phyloP scores from a whole-genome alignment of 1,140 invertebrate genomes.

The Psilanteris sp. region DNA sequence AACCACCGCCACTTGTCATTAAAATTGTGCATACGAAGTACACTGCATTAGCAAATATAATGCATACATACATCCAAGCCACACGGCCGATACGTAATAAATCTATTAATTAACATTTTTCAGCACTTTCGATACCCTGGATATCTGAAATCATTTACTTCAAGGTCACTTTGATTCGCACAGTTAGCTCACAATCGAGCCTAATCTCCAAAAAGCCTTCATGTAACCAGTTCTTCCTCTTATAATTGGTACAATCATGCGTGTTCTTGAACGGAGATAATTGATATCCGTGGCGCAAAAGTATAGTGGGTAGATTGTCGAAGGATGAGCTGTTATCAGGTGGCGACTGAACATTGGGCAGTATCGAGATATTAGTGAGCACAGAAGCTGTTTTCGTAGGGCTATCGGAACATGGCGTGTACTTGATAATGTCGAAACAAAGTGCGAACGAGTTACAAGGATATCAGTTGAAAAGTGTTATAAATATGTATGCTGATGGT shows the following conservation, averaged over 20 bases:
- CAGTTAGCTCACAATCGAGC: no score
- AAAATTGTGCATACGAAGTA: no score
- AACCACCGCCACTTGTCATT: no score
- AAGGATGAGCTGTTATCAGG: slow-evolving; percentile 49
- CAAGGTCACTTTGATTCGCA: no score
- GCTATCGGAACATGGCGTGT: slow-evolving; percentile 73
- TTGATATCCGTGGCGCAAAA: slow-evolving; percentile 26
- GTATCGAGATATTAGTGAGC: slow-evolving; percentile 59
- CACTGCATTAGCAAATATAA: no score
- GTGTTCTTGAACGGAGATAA: slow-evolving; percentile 16
- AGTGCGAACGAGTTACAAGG: slow-evolving; percentile 69
- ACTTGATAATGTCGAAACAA: slow-evolving; percentile 76
- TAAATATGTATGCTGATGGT: slow-evolving; percentile 53
- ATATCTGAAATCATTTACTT: no score
- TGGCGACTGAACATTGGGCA: slow-evolving; percentile 51
- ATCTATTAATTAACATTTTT: no score
- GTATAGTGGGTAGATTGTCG: slow-evolving; percentile 16
- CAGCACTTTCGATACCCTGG: no score
- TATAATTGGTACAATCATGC: slow-evolving; percentile 42
- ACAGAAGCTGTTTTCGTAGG: slow-evolving; percentile 68
- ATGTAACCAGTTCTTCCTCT: slow-evolving; percentile 1
- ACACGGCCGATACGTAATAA: no score
- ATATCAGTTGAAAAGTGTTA: slow-evolving; percentile 62
- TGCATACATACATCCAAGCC: no score
- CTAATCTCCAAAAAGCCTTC: no score